These are phyloP conservation scores for Raja brachyura DNA, from an alignment of 2,113 vertebrate species.

Conservation along the genomic window DNA sequence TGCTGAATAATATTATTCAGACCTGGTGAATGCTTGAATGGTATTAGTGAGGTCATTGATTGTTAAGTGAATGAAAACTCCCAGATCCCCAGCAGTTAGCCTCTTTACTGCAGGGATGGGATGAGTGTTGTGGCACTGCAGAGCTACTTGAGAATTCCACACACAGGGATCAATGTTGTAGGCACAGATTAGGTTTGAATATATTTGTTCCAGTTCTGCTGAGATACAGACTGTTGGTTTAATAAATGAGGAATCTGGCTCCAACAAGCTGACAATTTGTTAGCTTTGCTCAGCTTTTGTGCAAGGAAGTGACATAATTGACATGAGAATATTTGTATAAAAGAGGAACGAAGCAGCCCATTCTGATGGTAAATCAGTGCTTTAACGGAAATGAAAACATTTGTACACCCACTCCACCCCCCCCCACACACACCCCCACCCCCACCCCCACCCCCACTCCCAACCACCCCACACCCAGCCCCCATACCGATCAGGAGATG, in stretches of 20 bases:
- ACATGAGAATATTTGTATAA: conserved; percentile 9
- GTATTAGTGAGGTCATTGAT: too few species aligned
- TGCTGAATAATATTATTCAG: conserved; percentile 27
- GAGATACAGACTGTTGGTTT: conserved; percentile 11
- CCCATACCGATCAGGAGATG: not conserved
- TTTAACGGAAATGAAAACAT: not conserved
- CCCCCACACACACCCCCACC: too few species aligned
- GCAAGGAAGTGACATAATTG: conserved; percentile 1
- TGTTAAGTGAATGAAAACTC: not conserved
- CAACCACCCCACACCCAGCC: too few species aligned
- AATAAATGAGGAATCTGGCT: conserved; percentile 28
- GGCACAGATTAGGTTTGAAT: conserved; percentile 23
- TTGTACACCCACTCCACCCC: too few species aligned
- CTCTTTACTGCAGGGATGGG: not conserved
- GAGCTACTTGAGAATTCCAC: not conserved
- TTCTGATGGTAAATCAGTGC: not conserved
- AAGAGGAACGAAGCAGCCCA: not conserved
- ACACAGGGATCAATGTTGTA: conserved; percentile 1
- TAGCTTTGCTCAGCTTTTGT: not conserved
- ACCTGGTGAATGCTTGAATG: not conserved
- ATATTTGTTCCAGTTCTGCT: conserved; percentile 21
- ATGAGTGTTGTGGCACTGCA: not conserved
- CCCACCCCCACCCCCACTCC: too few species aligned
- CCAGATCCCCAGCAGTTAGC: not conserved
- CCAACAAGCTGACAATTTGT: not conserved